phyloP scores from a whole-genome alignment of 2,113 vertebrate species.

The Rousettus leschenaultii region DNA sequence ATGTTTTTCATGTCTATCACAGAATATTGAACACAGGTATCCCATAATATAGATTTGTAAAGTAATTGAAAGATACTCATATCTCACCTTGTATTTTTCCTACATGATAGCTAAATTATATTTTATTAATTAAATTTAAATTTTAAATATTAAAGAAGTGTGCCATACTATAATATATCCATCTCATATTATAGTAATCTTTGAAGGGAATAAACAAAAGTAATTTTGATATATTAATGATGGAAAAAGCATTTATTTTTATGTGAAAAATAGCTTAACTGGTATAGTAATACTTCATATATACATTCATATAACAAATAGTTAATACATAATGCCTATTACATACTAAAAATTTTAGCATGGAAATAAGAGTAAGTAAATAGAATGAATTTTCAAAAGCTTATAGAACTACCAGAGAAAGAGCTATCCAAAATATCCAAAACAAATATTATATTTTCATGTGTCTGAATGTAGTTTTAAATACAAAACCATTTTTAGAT shows the following conservation, averaged over 20 bases:
- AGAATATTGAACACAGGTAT: background rate
- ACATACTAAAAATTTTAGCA: background rate
- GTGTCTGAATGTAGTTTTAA: background rate
- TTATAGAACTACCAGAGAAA: conserved; percentile 30
- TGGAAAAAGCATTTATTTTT: background rate
- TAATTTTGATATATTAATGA: background rate
- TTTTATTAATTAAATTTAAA: conserved; percentile 27
- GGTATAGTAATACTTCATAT: background rate
- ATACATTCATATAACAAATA: background rate
- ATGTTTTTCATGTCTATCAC: background rate
- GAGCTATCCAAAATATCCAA: background rate
- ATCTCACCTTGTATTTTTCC: background rate
- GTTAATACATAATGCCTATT: background rate
- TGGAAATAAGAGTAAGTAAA: background rate
- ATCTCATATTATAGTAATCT: background rate
- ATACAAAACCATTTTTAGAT: background rate
- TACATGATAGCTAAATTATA: background rate
- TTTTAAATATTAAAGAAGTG: background rate
- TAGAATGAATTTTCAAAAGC: background rate
- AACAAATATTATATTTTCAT: conserved; percentile 20
- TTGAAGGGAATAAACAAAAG: background rate
- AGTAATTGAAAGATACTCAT: background rate
- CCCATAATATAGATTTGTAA: background rate
- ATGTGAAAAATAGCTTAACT: background rate
- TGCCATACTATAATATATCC: background rate